Evolutionary conservation across 2,113 vertebrate genomes (phyloP), one percentile per base, ranked within the genome.

Genomic region (Panthera tigris): DNA sequence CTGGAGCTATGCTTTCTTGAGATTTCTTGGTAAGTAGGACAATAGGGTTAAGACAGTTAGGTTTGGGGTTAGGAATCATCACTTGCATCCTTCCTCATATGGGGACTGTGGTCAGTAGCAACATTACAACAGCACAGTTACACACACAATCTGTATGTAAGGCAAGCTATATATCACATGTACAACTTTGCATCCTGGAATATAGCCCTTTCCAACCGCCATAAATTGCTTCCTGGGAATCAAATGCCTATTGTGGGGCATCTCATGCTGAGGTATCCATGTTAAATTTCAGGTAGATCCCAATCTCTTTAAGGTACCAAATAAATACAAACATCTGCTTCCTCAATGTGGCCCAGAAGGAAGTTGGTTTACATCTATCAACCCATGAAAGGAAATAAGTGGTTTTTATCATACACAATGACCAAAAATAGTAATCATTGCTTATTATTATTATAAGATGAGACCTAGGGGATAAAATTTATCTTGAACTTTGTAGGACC

Each of bases 401-500:
- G 50, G 5, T 48, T 89, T 65, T 79, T 79, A 25, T 79, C 90
- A 66, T 4, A 63, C 18, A 73, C 50, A 73, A 63, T 80, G 41
- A 65, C 31, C 71, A 48, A 88, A 94, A 97, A 27, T 57, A 92
- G 39, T 88, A 92, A 69, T 18, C 33, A 79, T 45, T 96, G 57
- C 5, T 68, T 91, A 52, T 89, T 94, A 69, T 29, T 94, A 83
- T 90, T 73, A 76, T 84, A 71, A 95, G 36, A 85, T 92, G 41
- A 83, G 15, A 87, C 78, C 36, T 65, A 94, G 50, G 45, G 2
- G 39, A 91, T 65, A 95, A 95, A 96, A 68, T 55, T 48, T 86
- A 36, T 73, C 92, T 80, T 89, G 74, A 97, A 91, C 52, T 95
- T 97, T 48, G 45, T 86, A 90, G 23, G 57, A 93, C 55, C 12